These are phyloP conservation scores for Agrotis segetum DNA, from an alignment of 2,888 invertebrate species.

Conservation along the genomic window DNA sequence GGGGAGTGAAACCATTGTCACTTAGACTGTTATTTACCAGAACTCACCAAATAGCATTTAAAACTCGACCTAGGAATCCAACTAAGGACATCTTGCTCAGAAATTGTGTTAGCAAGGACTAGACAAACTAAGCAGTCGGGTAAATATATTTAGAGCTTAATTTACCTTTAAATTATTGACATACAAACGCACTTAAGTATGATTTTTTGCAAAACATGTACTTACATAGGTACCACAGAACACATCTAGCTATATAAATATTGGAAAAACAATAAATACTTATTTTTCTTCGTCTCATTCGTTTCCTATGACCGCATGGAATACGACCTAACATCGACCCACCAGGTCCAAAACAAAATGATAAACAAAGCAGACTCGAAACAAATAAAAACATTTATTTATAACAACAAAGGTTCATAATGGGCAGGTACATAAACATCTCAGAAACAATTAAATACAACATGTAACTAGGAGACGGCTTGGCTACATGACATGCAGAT, in stretches of 20 bases:
- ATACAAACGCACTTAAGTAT: conserved; percentile 8
- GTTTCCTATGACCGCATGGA: neutral
- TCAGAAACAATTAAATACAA: neutral
- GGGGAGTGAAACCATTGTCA: too few relatives aligned
- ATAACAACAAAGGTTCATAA: neutral
- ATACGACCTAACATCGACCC: neutral
- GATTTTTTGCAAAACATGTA: conserved; percentile 31
- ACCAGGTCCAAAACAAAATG: too few relatives aligned
- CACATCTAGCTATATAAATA: conserved; percentile 18
- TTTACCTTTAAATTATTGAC: conserved; percentile 21
- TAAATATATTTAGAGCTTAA: neutral
- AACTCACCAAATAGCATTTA: neutral
- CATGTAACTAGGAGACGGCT: too few relatives aligned
- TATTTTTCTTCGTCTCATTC: neutral
- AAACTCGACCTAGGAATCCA: neutral
- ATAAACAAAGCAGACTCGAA: conserved; percentile 1
- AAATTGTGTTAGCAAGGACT: neutral
- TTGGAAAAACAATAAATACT: neutral
- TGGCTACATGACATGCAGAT: too few relatives aligned
- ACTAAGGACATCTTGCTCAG: neutral
- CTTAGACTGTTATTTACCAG: neutral
- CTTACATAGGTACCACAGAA: neutral
- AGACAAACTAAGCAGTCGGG: neutral
- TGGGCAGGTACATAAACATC: neutral
- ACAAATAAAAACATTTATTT: neutral